A percentile compares a stretch with the other conserved stretches of the same genome.
Conservation (phyloP, 2,888 invertebrate species). For the Erebia aethiops region DNA sequence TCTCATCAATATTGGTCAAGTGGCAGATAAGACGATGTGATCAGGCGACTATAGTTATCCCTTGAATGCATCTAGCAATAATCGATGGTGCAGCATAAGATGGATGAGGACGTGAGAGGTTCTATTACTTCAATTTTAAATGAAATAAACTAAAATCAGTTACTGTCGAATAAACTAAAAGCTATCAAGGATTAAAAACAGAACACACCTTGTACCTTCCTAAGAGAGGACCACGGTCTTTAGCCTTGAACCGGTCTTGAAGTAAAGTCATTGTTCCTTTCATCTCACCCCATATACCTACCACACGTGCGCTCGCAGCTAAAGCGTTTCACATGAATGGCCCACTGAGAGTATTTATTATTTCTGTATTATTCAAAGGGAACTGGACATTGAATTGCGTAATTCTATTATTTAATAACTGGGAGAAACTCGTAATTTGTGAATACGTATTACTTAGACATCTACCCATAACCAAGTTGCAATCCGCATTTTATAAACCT, state of each 20-base stretch:
- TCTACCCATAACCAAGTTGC: too few relatives aligned
- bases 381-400: slow-evolving; percentile 34
- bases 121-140: too few relatives aligned
- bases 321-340: slow-evolving; percentile 54
- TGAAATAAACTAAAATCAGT: too few relatives aligned
- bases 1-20: too few relatives aligned
- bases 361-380: slow-evolving; percentile 41
- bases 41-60: too few relatives aligned
- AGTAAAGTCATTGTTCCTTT: slow-evolving; percentile 51
- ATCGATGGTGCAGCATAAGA: too few relatives aligned
- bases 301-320: slow-evolving; percentile 71
- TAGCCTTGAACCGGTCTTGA: slow-evolving; percentile 53
- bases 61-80: too few relatives aligned
- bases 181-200: slow-evolving; percentile 9
- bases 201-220: slow-evolving; percentile 11
- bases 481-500: too few relatives aligned
- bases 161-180: not conserved
- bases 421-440: slow-evolving; percentile 2
- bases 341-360: slow-evolving; percentile 41
- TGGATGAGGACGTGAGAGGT: too few relatives aligned
- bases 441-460: too few relatives aligned
- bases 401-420: slow-evolving; percentile 16
- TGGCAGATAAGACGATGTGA: too few relatives aligned
- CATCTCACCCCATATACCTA: slow-evolving; percentile 57
- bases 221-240: slow-evolving; percentile 29